phyloP scores from a whole-genome alignment of 2,888 invertebrate species.

The Torymus texanus region DNA sequence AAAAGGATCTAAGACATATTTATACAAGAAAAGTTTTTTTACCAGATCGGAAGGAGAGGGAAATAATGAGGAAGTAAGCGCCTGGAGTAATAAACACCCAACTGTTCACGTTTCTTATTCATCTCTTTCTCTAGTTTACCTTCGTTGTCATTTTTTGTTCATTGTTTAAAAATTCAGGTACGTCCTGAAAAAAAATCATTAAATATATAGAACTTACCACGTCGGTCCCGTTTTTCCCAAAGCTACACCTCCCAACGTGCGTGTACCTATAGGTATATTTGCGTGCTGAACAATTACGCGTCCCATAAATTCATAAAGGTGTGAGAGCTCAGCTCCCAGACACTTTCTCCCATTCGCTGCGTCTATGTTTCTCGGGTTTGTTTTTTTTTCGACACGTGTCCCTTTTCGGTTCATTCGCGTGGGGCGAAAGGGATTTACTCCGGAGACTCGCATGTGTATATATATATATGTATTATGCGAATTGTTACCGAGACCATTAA shows the following conservation, averaged over 20 bases:
- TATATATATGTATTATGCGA: neutral
- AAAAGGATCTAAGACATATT: conserved; percentile 18
- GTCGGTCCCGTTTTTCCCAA: no score
- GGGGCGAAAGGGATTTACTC: conserved; percentile 10
- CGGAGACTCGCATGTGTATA: neutral
- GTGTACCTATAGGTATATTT: no score
- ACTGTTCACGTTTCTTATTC: neutral
- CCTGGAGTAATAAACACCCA: conserved; percentile 16
- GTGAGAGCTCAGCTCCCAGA: neutral
- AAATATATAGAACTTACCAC: no score
- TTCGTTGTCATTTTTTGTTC: no score
- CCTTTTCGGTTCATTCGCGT: neutral
- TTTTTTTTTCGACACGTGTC: neutral
- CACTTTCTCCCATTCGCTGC: neutral
- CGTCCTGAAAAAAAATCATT: no score
- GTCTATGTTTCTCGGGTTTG: neutral
- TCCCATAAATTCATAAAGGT: conserved; percentile 14
- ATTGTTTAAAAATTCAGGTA: no score
- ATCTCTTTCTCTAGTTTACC: no score
- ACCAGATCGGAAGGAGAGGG: neutral
- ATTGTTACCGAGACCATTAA: conserved; percentile 25
- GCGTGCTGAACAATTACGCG: neutral
- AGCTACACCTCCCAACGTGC: no score
- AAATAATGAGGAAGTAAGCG: conserved; percentile 12
- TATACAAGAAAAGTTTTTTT: conserved; percentile 30